Evolutionary conservation across 2,113 vertebrate species (phyloP).

Genomic region (Epinephelus moara): DNA sequence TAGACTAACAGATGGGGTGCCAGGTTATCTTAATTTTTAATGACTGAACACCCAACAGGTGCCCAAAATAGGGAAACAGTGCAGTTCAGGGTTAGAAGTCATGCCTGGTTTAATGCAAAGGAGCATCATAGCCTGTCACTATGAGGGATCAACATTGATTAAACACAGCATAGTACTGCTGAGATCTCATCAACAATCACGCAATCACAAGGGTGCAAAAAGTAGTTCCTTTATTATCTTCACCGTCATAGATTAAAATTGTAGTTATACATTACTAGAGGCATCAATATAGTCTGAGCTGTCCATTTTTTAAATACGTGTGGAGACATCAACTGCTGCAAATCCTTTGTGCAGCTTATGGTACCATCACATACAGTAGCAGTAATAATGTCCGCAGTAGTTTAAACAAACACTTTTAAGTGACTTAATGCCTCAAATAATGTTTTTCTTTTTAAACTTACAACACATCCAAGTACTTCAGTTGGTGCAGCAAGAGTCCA

Average conservation of each 20-base stretch:
- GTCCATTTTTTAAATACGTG: constrained; percentile 67
- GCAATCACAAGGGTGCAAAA: constrained; percentile 74
- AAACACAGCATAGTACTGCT: not conserved
- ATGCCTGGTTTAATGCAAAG: not conserved
- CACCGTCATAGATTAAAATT: constrained; percentile 79
- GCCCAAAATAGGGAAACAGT: not conserved
- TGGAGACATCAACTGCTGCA: constrained; percentile 59
- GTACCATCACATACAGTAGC: constrained; percentile 69
- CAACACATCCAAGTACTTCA: constrained; percentile 73
- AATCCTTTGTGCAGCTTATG: constrained; percentile 53
- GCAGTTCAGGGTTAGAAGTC: not conserved
- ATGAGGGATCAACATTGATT: not conserved
- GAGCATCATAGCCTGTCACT: not conserved
- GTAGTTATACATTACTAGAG: constrained; percentile 76
- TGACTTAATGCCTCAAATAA: constrained; percentile 74
- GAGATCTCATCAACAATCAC: constrained; percentile 37
- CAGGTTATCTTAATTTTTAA: not conserved
- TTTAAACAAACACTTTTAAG: constrained; percentile 60
- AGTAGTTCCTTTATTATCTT: constrained; percentile 82
- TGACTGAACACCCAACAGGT: not conserved
- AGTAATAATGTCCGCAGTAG: constrained; percentile 63
- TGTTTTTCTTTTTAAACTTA: constrained; percentile 46
- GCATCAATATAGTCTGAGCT: constrained; percentile 68
- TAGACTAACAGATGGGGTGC: not conserved
- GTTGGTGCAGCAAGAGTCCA: constrained; percentile 73